Base-by-base conservation (phyloP, 2,113 vertebrate species). In the Xerus inauris region DNA sequence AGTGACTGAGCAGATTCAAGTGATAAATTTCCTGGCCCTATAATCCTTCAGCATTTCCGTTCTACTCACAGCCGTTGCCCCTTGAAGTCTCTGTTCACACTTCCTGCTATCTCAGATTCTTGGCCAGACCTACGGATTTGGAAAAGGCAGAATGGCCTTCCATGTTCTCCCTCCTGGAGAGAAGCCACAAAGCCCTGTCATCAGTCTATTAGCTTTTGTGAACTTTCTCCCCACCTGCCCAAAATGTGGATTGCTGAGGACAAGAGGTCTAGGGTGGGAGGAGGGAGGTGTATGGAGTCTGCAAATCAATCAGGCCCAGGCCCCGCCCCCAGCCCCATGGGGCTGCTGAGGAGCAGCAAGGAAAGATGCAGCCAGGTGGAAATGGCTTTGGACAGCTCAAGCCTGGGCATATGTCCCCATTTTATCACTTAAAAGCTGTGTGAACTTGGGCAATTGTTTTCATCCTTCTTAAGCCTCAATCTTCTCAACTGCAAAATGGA, bases 101-200 rank as follows among this genome's bases (percentile, higher is more conserved):
- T 96, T 96, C 86, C 97, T 96, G 95, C 97, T 96, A 93, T 97
- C 98, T 96, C 97, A 94, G 97, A 90, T 40, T 72, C 97, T 96
- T 72, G 97, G 97, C 96, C 97, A 96, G 97, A 95, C 89, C 97
- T 95, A 96, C 67, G 45, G 75, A 97, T 97, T 96, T 98, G 91
- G 98, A 98, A 96, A 98, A 94, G 96, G 71, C 57, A 22, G 94
- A 0, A 0, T 79, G 87, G 94, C 94, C 94, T 89, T 69, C 92
- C 87, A 94, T 6, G 0, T 88, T 97, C 97, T 65, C 65, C 92
- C 88, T 95, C 85, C 94, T 64, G 71, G 97, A 97, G 96, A 85
- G 96, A 97, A 87, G 51, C 80, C 88, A 75, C 82, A n/a, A 0
- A 42, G 64, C 93, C 93, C n/a, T 0, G 2, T 92, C 67, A 51